Evolutionary conservation across 2,797 vertebrate genomes (phyloP), one percentile per base, ranked within the genome.

Genomic region (Platyrinchus mystaceus): DNA sequence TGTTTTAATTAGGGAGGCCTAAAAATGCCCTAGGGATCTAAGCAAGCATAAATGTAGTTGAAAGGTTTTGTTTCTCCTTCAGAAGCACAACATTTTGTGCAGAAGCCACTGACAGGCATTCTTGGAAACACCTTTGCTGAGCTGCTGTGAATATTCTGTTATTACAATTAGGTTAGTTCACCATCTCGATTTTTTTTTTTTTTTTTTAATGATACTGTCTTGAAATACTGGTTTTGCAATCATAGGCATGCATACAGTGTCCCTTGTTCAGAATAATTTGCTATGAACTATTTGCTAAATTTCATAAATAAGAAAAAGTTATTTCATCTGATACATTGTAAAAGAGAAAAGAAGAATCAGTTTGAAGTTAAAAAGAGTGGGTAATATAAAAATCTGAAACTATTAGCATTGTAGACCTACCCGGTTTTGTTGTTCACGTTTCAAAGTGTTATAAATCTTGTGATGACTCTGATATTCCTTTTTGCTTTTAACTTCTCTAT

Each of bases 11-110:
- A 95, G 89, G 49, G 49, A 93, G 37, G 67, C 59, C 69, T 91
- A 92, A 97, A 96, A 95, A 90, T 94, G 77, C 95, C 82, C 67
- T 95, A 85, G 82, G 92, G 95, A 96, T 52, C 44, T 73, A 92
- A 94, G 32, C 67, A 94, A 92, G 82, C 58, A 76, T 91, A 92
- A 94, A 80, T 76, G 76, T 66, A 94, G 86, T 70, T 89, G 79
- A 94, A 95, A 94, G 74, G 62, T 20, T 95, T 75, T 93, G 17
- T 52, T 94, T 95, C 69, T 76, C 36, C 34, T 78, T 89, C 71
- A 82, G 27, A 87, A 81, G 43, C 20, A 86, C 76, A 79, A 87
- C 37, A 23, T 91, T 93, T 90, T 93, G 17, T 94, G 84, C 1
- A 9, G 63, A 78, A 93, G 56, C 10, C 39, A 41, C 43, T 74